Conservation (phyloP, 1,140 invertebrate species). For the Trachymyrmex cornetzi region DNA sequence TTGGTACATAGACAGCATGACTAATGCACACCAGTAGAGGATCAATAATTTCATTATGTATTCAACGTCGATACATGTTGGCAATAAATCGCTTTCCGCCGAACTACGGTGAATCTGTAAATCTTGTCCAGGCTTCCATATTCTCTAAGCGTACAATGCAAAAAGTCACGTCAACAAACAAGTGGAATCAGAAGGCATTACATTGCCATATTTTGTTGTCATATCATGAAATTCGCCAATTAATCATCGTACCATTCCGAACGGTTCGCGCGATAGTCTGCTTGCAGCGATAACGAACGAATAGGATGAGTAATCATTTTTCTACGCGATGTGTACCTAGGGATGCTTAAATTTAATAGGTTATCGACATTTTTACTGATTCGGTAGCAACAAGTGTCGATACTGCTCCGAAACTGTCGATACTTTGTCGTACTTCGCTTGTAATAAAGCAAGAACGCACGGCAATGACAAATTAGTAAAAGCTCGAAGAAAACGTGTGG, state of each 20-base stretch:
- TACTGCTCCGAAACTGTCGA: conserved; percentile 24
- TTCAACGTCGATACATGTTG: conserved; percentile 55
- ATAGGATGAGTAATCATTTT: conserved; percentile 64
- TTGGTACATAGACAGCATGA: conserved; percentile 59
- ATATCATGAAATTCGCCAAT: conserved; percentile 51
- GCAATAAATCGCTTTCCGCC: conserved; percentile 56
- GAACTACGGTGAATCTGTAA: conserved; percentile 55
- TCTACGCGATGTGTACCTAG: conserved; percentile 40
- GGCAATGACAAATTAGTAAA: conserved; percentile 32
- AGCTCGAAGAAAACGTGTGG: background rate
- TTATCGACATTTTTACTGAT: conserved; percentile 56
- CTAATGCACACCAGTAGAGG: conserved; percentile 52
- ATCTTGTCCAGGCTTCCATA: conserved; percentile 50
- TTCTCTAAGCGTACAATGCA: conserved; percentile 48
- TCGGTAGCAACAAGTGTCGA: conserved; percentile 54
- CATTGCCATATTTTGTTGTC: conserved; percentile 55
- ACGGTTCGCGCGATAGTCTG: conserved; percentile 57
- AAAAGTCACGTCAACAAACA: conserved; percentile 42
- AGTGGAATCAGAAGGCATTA: conserved; percentile 55
- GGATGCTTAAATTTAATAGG: conserved; percentile 54
- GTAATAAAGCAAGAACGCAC: background rate
- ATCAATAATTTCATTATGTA: conserved; percentile 66
- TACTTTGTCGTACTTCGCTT: background rate
- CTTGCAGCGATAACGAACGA: conserved; percentile 67
- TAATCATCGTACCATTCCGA: conserved; percentile 63